Base-by-base conservation (phyloP, 2,797 vertebrate species). In the Sarcophilus harrisii region DNA sequence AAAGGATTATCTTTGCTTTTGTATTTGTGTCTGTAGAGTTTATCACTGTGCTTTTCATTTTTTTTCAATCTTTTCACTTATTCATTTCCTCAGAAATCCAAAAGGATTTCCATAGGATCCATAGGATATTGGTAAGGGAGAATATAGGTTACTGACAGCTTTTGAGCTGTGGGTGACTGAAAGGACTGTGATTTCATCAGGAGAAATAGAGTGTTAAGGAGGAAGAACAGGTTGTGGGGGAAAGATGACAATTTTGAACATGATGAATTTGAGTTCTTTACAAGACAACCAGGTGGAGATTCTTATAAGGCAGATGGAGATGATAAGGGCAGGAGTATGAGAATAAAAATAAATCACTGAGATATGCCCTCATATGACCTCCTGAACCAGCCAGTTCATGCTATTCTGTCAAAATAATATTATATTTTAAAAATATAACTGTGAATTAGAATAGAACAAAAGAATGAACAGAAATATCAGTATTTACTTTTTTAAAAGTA, bases 381-480 rank as follows among this genome's bases (percentile, higher is more conserved):
- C 18, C n/a, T 73, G 16, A 73, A 73, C n/a, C 66, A 73, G n/a
- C 6, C 66, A 73, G 16, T 73, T 38, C n/a, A 38, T 81, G n/a
- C 66, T 81, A 32, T 10, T 81, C n/a, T 24, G n/a, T 81, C n/a
- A 81, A 73, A 81, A 81, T 81, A 29, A 38, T 81, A 16, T 2
- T 38, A 38, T 81, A 45, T 38, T 81, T 81, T 81, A 9, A 81
- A 81, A 81, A 81, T 73, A 8, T 9, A 81, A 81, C n/a, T 24
- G 10, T 38, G n/a, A 38, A 81, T 81, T 45, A 45, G 18, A 2
- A 81, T 24, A 81, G 45, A 38, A 45, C 16, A 81, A 45, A 81
- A 45, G 60, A 94, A 90, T 93, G 6, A 4, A 92, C 18, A 59
- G 73, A 54, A 89, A 8, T 94, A 9, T 59, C 91, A 94, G 58